Base-by-base conservation (phyloP, 2,113 vertebrate genomes). In the Oreochromis aureus region DNA sequence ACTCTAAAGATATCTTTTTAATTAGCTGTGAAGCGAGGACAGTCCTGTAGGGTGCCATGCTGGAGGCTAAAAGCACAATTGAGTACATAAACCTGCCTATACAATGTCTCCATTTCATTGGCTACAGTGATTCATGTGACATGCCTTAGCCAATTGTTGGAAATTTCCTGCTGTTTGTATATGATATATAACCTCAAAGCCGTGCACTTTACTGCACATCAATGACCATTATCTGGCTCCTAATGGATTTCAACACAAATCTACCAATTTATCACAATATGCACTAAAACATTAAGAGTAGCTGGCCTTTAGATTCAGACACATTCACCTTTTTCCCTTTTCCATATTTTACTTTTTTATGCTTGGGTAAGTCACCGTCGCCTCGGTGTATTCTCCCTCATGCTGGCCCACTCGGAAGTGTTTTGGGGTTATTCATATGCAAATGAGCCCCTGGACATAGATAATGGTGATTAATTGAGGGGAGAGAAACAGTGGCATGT, bases 401-500 rank as follows among this genome's bases (percentile, higher is more conserved):
- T 86, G 90, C 84, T 83, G 89, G 89, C 91, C 91, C 86, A 95
- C 88, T 91, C 85, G 19, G 83, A 93, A 93, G 91, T 91, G 91
- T 95, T 95, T 94, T 93, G 93, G 92, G 94, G 92, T 94, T 93
- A 94, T 95, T 96, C 93, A 78, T 93, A 95, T 96, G 95, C 92
- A 96, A 95, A 96, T 95, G 93, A 93, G 92, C 89, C 93, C 90
- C 93, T 93, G 93, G 94, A 96, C 95, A 95, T 95, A 94, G 93
- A 95, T 95, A 95, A 96, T 95, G 87, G 93, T 95, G 94, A 96
- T 95, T 95, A 95, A 96, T 96, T 95, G 94, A 93, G 94, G 93
- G 89, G 86, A 93, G 92, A 93, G 92, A 92, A 92, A 95, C 94
- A 89, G 93, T 93, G 90, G 91, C 94, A 95, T 93, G 93, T 93